A percentile compares a stretch with the other conserved stretches of the same genome.
phyloP scores from a whole-genome alignment of 2,888 invertebrate genomes.

The Girardia tigrina region DNA sequence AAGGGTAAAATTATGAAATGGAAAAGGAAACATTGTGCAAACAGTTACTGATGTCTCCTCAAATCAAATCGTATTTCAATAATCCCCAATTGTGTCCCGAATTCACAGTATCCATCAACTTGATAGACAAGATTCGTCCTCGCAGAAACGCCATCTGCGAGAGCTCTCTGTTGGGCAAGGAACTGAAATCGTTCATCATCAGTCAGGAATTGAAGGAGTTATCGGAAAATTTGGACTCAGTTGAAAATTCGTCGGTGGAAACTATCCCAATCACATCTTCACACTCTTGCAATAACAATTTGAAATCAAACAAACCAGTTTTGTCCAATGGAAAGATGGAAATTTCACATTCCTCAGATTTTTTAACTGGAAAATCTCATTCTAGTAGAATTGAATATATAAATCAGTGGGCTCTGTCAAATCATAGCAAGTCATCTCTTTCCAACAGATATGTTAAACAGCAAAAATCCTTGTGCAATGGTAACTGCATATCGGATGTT shows the following conservation, averaged over 20 bases:
- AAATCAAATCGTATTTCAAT: neutral
- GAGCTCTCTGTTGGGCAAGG: neutral
- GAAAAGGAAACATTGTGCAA: too few relatives aligned
- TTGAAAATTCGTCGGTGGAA: neutral
- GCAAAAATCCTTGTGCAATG: neutral
- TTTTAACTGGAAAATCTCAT: neutral
- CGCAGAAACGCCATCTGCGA: neutral
- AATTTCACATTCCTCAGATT: conserved; percentile 15
- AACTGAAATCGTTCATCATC: neutral
- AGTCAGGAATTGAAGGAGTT: neutral
- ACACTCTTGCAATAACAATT: conserved; percentile 16
- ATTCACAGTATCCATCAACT: neutral
- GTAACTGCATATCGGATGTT: neutral
- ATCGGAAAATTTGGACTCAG: neutral
- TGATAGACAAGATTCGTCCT: neutral
- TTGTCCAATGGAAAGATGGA: conserved; percentile 9
- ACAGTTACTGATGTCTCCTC: neutral
- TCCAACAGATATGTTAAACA: neutral
- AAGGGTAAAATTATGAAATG: too few relatives aligned
- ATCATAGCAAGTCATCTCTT: neutral
- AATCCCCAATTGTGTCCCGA: neutral
- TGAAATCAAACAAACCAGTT: conserved; percentile 16
- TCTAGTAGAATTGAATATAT: neutral
- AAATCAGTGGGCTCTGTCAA: neutral
- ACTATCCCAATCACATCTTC: conserved; percentile 6